Base-by-base conservation (phyloP, 1,140 invertebrate genomes). In the Meloidogyne exigua region DNA sequence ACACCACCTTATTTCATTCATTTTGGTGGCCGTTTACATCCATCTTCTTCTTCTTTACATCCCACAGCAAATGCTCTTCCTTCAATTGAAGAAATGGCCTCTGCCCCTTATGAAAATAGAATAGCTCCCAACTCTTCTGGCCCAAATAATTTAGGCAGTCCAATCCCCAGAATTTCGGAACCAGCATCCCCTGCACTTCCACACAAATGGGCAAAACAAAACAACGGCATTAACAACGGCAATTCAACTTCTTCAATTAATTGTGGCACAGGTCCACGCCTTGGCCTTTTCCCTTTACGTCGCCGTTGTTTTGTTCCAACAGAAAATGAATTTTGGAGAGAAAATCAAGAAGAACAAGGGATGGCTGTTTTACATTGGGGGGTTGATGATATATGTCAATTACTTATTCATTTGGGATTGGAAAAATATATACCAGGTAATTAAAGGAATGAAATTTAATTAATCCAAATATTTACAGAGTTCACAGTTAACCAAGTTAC, bases 271-370 rank as follows among this genome's bases (percentile, higher is more conserved):
- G 68, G 68, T 36, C 68, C 68, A 44, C 73, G 84, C 0, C 79
- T 82, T 23, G 81, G 88, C 21, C 67, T 86, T n/a, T 86, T 86
- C 71, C 83, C 84, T 13, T 66, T 86, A 21, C 72, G 82, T 28
- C 84, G 85, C 62, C 73, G 79, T 44, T 85, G 75, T 64, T 78
- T 57, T 69, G 26, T n/a, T 69, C 65, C 32, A 21, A 57, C 76
- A 28, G 84, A 86, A 75, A 85, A 84, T 57, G 84, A 86, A 72
- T 87, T 86, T 73, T 86, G 84, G 84, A 79, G 84, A 18, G 85
- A 88, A 72, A 79, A 87, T 70, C 68, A 75, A 13, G 84, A 84
- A 39, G 82, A 85, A 12, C 80, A 81, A 68, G 82, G 81, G 25
- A 70, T 85, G 3, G 75, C 81, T 75, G 86, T 87, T 18, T 76